A percentile compares a stretch with the other conserved stretches of the same genome.
These are phyloP conservation scores for Ooceraea biroi DNA, from an alignment of 1,140 invertebrate species.

Conservation along the genomic window DNA sequence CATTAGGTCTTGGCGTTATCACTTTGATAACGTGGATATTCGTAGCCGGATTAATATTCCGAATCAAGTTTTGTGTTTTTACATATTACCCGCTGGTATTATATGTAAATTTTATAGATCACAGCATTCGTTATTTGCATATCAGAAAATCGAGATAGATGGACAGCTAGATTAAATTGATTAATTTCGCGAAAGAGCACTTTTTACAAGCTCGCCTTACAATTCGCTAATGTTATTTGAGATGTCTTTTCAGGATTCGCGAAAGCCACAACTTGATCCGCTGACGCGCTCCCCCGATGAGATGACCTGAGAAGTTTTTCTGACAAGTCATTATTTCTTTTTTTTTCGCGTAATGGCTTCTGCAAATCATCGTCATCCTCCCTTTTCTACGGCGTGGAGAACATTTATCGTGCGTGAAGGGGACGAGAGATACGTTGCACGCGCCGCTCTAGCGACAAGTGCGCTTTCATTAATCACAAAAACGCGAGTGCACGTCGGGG, in stretches of 20 bases:
- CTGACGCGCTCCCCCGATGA: conserved; percentile 43
- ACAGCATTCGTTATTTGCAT: neutral
- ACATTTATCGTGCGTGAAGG: conserved; percentile 56
- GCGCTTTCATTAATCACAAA: conserved; percentile 71
- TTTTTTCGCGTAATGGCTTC: conserved; percentile 38
- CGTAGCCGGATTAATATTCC: too few species aligned
- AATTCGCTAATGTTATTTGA: too few species aligned
- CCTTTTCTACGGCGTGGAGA: conserved; percentile 15
- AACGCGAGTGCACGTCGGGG: conserved; percentile 1
- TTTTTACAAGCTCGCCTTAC: too few species aligned
- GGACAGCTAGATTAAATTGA: conserved; percentile 33
- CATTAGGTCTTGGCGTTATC: neutral
- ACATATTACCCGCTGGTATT: too few species aligned
- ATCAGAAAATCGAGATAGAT: neutral
- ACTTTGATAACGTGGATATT: neutral
- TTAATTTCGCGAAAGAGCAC: conserved; percentile 9
- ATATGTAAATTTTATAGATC: too few species aligned
- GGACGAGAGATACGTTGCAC: conserved; percentile 45
- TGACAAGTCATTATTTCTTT: conserved; percentile 67
- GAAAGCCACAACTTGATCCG: neutral
- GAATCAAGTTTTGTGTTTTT: too few species aligned
- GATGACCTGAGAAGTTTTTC: conserved; percentile 37
- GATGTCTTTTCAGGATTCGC: neutral
- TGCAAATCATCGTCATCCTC: conserved; percentile 15
- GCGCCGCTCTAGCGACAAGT: conserved; percentile 45